Percentiles rank a stretch among this genome's conserved stretches.
Conservation (phyloP, 2,888 invertebrate species). For the Meloe dianella region DNA sequence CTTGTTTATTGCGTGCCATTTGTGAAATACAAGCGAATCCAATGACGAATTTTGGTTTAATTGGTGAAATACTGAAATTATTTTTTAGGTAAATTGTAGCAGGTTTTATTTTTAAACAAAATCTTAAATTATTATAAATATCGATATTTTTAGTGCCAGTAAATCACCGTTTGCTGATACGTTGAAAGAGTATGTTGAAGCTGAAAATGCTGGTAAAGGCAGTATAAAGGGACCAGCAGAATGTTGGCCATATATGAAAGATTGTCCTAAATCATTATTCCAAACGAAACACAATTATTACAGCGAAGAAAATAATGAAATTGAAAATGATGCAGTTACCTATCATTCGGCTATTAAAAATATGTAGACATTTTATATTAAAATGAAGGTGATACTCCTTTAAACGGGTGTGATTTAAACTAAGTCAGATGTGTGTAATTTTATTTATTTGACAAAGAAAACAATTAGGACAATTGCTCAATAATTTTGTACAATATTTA, state of each 20-base stretch:
- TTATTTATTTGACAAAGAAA: conserved; percentile 19
- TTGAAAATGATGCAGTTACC: conserved; percentile 47
- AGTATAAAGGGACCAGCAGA: conserved; percentile 69
- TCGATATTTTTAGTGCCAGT: conserved; percentile 69
- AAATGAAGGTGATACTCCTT: conserved; percentile 32
- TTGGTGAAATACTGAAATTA: conserved; percentile 82
- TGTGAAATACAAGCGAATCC: conserved; percentile 86
- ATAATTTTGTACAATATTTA: conserved; percentile 5
- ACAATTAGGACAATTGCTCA: conserved; percentile 7
- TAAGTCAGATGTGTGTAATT: conserved; percentile 41
- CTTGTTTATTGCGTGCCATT: conserved; percentile 81
- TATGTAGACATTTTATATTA: conserved; percentile 39
- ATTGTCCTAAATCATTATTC: conserved; percentile 83
- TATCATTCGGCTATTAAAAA: conserved; percentile 46
- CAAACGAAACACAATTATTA: conserved; percentile 63
- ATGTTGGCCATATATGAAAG: conserved; percentile 84
- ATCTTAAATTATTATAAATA: neutral
- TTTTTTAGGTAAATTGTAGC: conserved; percentile 76
- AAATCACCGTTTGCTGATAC: conserved; percentile 79
- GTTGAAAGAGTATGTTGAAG: conserved; percentile 78
- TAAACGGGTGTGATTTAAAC: conserved; percentile 47
- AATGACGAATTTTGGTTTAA: conserved; percentile 76
- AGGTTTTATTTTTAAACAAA: neutral
- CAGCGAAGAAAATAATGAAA: conserved; percentile 47
- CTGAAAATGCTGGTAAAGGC: conserved; percentile 77